Conservation (phyloP, 2,888 invertebrate genomes). For the Anthrax anthrax region DNA sequence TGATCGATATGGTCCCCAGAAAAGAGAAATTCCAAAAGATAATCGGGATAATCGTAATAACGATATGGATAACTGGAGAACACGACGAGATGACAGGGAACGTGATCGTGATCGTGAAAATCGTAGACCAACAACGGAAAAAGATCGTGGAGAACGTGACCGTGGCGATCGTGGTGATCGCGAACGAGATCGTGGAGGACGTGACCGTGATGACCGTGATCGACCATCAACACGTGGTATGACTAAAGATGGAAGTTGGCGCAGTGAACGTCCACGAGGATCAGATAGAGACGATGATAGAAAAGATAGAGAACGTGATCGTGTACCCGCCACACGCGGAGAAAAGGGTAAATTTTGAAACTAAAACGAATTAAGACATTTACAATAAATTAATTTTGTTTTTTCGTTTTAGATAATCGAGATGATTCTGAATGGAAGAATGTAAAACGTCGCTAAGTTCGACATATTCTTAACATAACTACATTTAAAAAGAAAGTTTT, state of each 20-base stretch:
- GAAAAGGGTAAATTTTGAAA: conserved; percentile 33
- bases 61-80: conserved; percentile 11
- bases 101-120: conserved; percentile 13
- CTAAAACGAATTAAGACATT: background rate
- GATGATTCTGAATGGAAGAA: conserved; percentile 47
- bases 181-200: conserved; percentile 5
- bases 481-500: background rate
- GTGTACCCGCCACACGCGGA: conserved; percentile 33
- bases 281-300: conserved; percentile 28
- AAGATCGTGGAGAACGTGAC: conserved; percentile 7
- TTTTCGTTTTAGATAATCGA: conserved; percentile 28
- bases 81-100: background rate
- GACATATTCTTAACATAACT: background rate
- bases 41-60: conserved; percentile 24
- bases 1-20: conserved; percentile 14
- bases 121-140: conserved; percentile 13
- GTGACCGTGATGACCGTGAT: conserved; percentile 4
- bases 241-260: conserved; percentile 29
- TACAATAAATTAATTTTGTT: background rate
- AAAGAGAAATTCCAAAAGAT: conserved; percentile 15
- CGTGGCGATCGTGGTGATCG: conserved; percentile 5
- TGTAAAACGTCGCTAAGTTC: conserved; percentile 38
- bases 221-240: conserved; percentile 17
- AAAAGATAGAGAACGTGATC: conserved; percentile 18
- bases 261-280: conserved; percentile 25